A percentile compares a stretch with the other conserved stretches of the same genome.
phyloP scores from a whole-genome alignment of 2,113 vertebrate species.

The Syrmaticus mikado region DNA sequence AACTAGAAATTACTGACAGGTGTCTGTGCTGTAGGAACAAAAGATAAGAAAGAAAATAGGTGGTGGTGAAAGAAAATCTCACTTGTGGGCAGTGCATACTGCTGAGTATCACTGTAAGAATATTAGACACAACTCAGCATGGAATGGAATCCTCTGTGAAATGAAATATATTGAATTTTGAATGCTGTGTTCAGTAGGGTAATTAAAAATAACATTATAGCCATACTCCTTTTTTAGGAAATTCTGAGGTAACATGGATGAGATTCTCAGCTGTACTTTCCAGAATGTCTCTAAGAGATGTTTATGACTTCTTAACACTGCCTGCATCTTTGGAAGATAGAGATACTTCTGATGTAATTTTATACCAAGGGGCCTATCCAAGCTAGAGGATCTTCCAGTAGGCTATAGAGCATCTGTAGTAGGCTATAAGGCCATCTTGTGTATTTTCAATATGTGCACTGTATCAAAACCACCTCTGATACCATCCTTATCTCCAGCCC shows the following conservation, averaged over 20 bases:
- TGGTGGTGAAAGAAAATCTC: not conserved
- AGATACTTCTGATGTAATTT: not conserved
- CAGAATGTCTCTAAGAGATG: not conserved
- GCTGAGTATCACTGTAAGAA: not conserved
- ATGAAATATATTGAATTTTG: not conserved
- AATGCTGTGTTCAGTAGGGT: not conserved
- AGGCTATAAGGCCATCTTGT: not conserved
- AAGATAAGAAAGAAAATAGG: not conserved
- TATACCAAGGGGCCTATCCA: not conserved
- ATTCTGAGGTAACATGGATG: not conserved
- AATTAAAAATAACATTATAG: not conserved
- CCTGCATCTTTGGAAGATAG: not conserved
- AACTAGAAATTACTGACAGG: not conserved
- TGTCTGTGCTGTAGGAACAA: not conserved
- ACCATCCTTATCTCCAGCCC: not conserved
- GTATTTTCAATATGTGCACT: fast-evolving
- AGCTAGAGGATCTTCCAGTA: not conserved
- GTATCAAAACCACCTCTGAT: not conserved
- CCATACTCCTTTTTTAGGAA: not conserved
- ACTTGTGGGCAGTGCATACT: not conserved
- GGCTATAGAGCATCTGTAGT: fast-evolving
- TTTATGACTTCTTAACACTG: not conserved
- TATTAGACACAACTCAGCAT: not conserved
- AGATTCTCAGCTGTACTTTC: not conserved
- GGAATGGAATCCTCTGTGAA: not conserved